A percentile compares a stretch with the other conserved stretches of the same genome.
These are phyloP conservation scores for Xiphias gladius DNA, from an alignment of 2,113 vertebrate species.

Conservation along the genomic window DNA sequence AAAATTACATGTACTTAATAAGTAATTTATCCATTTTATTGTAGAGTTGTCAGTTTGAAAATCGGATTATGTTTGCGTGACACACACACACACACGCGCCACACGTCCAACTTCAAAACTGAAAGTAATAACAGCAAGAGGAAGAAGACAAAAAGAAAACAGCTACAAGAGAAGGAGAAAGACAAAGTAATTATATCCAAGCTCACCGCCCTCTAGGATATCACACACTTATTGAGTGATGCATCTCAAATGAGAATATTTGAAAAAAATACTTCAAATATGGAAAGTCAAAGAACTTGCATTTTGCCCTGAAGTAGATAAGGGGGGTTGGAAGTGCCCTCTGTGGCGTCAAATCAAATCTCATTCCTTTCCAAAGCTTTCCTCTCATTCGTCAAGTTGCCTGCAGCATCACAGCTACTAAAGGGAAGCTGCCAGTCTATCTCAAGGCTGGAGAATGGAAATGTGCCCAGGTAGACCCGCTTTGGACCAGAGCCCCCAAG, in stretches of 20 bases:
- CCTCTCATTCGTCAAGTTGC: slow-evolving; percentile 61
- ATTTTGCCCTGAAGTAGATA: slow-evolving; percentile 42
- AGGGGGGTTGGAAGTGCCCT: slow-evolving; percentile 41
- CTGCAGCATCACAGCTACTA: slow-evolving; percentile 63
- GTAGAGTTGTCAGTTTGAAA: not conserved
- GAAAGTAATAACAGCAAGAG: not conserved
- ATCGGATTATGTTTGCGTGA: not conserved
- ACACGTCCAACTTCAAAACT: not conserved
- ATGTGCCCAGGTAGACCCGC: slow-evolving; percentile 44
- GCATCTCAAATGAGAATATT: slow-evolving; percentile 17
- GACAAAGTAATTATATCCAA: not conserved
- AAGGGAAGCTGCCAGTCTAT: slow-evolving; percentile 63
- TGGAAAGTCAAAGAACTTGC: slow-evolving; percentile 28
- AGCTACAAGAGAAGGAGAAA: not conserved
- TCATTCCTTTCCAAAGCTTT: slow-evolving; percentile 41
- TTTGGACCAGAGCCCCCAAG: slow-evolving; percentile 51
- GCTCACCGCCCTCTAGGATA: not conserved
- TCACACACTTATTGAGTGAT: not conserved
- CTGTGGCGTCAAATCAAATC: slow-evolving; percentile 63
- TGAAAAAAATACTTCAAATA: not conserved
- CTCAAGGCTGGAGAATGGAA: slow-evolving; percentile 45
- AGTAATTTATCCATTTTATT: not conserved
- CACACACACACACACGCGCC: not conserved
- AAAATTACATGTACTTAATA: not conserved
- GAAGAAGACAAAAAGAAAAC: not conserved